Evolutionary conservation across 2,888 invertebrate genomes (phyloP).

Genomic region (Drosophila prolongata): DNA sequence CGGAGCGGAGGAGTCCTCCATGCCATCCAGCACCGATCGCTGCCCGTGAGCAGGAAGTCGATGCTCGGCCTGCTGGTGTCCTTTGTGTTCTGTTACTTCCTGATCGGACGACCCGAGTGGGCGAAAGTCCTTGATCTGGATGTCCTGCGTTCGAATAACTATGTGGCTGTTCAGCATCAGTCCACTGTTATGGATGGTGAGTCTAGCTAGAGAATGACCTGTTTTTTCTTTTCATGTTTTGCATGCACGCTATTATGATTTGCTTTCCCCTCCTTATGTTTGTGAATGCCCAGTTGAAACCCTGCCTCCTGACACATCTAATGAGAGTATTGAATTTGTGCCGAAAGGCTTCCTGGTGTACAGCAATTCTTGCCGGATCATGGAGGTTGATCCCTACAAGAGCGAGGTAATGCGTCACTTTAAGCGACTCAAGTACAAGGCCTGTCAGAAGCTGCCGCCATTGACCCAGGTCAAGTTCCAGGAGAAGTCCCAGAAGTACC

Average conservation of each 20-base stretch:
- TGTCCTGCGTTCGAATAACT: slow-evolving; percentile 28
- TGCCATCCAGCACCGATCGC: slow-evolving; percentile 8
- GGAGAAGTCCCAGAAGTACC: slow-evolving; percentile 65
- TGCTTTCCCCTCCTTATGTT: background rate
- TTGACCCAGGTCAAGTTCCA: slow-evolving; percentile 79
- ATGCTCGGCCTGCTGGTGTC: slow-evolving; percentile 57
- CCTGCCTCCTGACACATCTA: background rate
- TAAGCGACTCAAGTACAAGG: slow-evolving; percentile 85
- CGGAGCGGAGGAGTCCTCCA: slow-evolving; percentile 9
- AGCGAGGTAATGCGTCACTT: slow-evolving; percentile 86
- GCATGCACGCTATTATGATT: slow-evolving; percentile 4
- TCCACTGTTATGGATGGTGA: slow-evolving; percentile 84
- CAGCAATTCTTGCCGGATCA: slow-evolving; percentile 88
- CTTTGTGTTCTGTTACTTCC: slow-evolving; percentile 74
- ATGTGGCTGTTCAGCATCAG: slow-evolving; percentile 75
- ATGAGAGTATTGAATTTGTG: slow-evolving; percentile 43
- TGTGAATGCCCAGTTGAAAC: slow-evolving; percentile 1
- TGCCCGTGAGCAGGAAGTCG: slow-evolving; percentile 65
- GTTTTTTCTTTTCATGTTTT: slow-evolving; percentile 1
- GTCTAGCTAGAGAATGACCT: slow-evolving; percentile 4
- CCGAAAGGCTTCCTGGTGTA: slow-evolving; percentile 84
- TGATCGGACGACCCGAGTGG: slow-evolving; percentile 51
- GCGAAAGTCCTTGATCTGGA: slow-evolving; percentile 65
- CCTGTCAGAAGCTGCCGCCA: slow-evolving; percentile 84
- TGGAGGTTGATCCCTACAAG: slow-evolving; percentile 87